Conservation (phyloP, 2,888 invertebrate species). For the Leptothorax acervorum region DNA sequence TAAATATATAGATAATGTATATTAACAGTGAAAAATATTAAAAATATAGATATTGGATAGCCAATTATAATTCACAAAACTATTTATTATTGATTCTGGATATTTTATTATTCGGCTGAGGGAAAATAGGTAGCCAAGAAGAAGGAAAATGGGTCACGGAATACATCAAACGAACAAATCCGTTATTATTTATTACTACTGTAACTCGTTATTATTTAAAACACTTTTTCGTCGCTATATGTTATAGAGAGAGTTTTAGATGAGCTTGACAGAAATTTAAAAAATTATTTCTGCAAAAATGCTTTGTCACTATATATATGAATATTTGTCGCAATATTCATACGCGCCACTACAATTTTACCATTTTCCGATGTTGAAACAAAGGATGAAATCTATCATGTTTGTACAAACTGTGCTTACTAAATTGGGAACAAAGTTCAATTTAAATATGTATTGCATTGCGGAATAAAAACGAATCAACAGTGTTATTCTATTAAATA, state of each 20-base stretch:
- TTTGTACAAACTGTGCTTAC: not conserved
- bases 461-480: not conserved
- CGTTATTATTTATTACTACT: constrained; percentile 68
- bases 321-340: constrained; percentile 13
- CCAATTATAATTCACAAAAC: not conserved
- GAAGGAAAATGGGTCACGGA: constrained; percentile 53
- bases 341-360: not conserved
- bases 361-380: not conserved
- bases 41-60: not conserved
- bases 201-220: constrained; percentile 54
- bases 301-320: not conserved
- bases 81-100: constrained; percentile 6
- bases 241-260: constrained; percentile 31
- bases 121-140: not conserved
- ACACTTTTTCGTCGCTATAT: constrained; percentile 17
- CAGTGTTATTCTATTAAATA: not conserved
- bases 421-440: not conserved
- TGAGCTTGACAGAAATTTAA: constrained; percentile 33
- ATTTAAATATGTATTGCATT: constrained; percentile 3
- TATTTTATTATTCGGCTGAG: constrained; percentile 19
- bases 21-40: not conserved
- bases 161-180: constrained; percentile 58
- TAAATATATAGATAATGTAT: not conserved
- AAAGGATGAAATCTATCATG: not conserved
- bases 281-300: constrained; percentile 44